phyloP scores from a whole-genome alignment of 2,888 invertebrate species.

The Perizoma flavofasciatum region DNA sequence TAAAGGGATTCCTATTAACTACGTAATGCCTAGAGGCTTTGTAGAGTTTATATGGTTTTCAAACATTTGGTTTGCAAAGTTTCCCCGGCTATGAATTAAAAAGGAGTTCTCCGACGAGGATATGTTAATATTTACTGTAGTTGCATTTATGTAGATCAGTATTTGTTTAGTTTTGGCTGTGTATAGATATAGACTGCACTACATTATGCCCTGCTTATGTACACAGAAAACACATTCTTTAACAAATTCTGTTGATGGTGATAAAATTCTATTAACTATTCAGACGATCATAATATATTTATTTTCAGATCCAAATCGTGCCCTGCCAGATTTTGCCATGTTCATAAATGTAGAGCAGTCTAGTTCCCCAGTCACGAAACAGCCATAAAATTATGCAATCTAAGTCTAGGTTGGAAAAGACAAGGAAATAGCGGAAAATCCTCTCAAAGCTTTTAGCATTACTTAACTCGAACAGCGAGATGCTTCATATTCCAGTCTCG shows the following conservation, averaged over 20 bases:
- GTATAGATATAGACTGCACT: no score
- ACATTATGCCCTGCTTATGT: no score
- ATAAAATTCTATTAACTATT: no score
- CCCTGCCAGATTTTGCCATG: not conserved
- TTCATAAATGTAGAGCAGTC: not conserved
- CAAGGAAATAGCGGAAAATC: conserved; percentile 10
- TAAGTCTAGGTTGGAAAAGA: conserved; percentile 7
- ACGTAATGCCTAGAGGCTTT: not conserved
- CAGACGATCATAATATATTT: no score
- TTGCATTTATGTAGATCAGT: conserved; percentile 1
- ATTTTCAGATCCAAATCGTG: no score
- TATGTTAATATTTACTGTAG: conserved; percentile 6
- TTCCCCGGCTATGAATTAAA: not conserved
- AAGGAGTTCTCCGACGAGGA: conserved; percentile 1
- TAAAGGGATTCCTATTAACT: not conserved
- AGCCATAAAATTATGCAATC: conserved; percentile 7
- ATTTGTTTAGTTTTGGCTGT: not conserved
- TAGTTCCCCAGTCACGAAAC: not conserved
- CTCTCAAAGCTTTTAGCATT: conserved; percentile 9
- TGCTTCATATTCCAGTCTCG: not conserved
- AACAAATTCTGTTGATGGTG: no score
- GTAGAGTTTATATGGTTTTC: conserved; percentile 1
- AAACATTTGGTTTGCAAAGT: conserved; percentile 19
- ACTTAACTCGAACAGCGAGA: conserved; percentile 5
- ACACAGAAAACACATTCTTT: no score